Conservation (phyloP, 2,797 vertebrate species). For the Corythornis leucogaster region DNA sequence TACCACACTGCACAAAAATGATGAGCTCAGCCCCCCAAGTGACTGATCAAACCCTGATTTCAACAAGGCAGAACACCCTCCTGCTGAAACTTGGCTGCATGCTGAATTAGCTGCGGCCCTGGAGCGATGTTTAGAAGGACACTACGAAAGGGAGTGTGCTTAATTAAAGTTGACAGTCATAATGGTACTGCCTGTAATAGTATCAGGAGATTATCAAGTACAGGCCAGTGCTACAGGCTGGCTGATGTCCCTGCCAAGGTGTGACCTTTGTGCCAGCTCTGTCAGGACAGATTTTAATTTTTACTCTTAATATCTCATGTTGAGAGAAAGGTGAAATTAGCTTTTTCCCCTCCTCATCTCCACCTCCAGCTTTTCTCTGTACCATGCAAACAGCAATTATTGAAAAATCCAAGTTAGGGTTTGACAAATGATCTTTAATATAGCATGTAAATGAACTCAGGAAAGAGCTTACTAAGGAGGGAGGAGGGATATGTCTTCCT, state of each 20-base stretch:
- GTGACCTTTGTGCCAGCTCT: not conserved
- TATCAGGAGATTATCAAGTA: constrained; percentile 49
- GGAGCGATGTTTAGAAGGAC: constrained; percentile 37
- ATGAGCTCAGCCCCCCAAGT: not conserved
- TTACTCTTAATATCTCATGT: not conserved
- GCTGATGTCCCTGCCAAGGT: not conserved
- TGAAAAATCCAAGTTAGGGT: not conserved
- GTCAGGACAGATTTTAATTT: not conserved
- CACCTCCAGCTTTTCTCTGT: not conserved
- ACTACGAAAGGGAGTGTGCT: constrained; percentile 2
- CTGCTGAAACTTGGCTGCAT: not conserved
- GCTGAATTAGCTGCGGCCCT: not conserved
- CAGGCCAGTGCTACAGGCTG: not conserved
- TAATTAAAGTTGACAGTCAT: constrained; percentile 66
- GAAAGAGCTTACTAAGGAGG: not conserved
- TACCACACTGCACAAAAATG: not conserved
- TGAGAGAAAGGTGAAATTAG: not conserved
- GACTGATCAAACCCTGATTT: not conserved
- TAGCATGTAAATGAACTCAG: not conserved
- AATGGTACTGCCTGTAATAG: constrained; percentile 53
- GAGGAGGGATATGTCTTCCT: not conserved
- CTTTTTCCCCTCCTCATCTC: not conserved
- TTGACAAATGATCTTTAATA: not conserved
- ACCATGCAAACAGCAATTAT: not conserved
- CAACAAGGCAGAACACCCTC: not conserved